A percentile compares a stretch with the other conserved stretches of the same genome.
These are phyloP conservation scores for Echinops telfairi DNA, from an alignment of 2,113 vertebrate genomes.

Conservation along the genomic window DNA sequence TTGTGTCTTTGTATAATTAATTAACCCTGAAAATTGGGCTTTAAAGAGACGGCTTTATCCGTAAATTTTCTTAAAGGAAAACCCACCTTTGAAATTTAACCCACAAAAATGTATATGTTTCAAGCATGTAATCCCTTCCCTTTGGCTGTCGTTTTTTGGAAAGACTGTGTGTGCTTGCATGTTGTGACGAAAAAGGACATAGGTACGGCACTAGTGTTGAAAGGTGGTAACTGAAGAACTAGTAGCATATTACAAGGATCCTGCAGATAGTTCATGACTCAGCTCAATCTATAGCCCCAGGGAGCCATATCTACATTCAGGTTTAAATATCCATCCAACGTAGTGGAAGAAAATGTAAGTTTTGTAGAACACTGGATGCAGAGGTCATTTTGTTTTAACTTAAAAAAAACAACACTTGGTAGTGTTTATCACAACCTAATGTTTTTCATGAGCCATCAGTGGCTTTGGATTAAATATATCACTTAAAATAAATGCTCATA, in stretches of 20 bases:
- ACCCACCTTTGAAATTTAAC: not conserved
- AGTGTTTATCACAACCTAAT: constrained; percentile 20
- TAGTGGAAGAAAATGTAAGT: not conserved
- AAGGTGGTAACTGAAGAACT: not conserved
- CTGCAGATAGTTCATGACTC: not conserved
- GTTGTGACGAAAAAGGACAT: not conserved
- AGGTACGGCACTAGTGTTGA: not conserved
- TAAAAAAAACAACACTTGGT: not conserved
- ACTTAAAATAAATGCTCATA: not conserved
- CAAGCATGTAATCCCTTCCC: not conserved
- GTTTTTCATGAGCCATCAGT: not conserved
- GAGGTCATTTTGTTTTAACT: constrained; percentile 16
- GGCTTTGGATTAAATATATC: constrained; percentile 35
- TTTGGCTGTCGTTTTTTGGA: not conserved
- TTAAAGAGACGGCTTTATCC: too few relatives aligned
- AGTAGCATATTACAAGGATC: not conserved
- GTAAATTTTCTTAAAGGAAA: not conserved
- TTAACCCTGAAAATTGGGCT: too few relatives aligned
- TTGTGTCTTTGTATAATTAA: too few relatives aligned
- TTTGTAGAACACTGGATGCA: not conserved
- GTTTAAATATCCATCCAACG: not conserved
- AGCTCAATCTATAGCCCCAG: too few relatives aligned
- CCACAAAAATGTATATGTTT: not conserved
- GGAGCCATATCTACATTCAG: too few relatives aligned
- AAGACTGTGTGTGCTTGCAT: not conserved